Percentiles rank a stretch among this genome's conserved stretches.
phyloP scores from a whole-genome alignment of 2,888 invertebrate genomes.

The Trichopria drosophilae region DNA sequence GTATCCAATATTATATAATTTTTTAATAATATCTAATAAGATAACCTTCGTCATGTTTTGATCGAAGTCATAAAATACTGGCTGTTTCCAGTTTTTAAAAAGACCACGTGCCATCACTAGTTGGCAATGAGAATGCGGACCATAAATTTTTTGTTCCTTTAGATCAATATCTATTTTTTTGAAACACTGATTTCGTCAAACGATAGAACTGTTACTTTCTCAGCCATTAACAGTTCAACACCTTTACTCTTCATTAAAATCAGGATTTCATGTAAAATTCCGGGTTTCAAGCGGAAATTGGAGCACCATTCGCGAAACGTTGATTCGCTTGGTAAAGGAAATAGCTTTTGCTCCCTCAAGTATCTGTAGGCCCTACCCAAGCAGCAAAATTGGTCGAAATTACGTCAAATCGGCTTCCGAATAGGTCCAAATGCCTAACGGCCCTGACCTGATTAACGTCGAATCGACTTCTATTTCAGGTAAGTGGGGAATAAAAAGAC shows the following conservation, averaged over 20 bases:
- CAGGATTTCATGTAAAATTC: slow-evolving; percentile 10
- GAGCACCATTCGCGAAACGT: slow-evolving; percentile 13
- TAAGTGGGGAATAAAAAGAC: no score
- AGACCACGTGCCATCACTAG: slow-evolving; percentile 19
- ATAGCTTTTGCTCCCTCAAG: neutral
- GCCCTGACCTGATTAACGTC: no score
- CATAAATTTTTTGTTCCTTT: slow-evolving; percentile 18
- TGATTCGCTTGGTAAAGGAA: slow-evolving; percentile 11
- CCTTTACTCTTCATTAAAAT: slow-evolving; percentile 10
- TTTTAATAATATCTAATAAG: slow-evolving; percentile 15
- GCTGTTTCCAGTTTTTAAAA: slow-evolving; percentile 26
- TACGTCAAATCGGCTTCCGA: no score
- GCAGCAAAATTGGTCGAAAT: no score
- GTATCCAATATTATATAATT: slow-evolving; percentile 21
- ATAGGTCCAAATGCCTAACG: no score
- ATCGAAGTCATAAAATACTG: slow-evolving; percentile 30
- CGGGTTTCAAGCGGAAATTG: slow-evolving; percentile 5
- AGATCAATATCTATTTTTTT: slow-evolving; percentile 14
- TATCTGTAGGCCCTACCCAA: slow-evolving; percentile 3
- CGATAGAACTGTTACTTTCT: slow-evolving; percentile 12
- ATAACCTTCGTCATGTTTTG: slow-evolving; percentile 22
- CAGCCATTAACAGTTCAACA: slow-evolving; percentile 4
- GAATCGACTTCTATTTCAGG: no score
- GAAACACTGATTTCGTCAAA: slow-evolving; percentile 24
- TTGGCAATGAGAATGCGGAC: slow-evolving; percentile 19